Evolutionary conservation across 2,888 invertebrate genomes (phyloP), one percentile per base, ranked within the genome.

Genomic region (Sepiola atlantica): DNA sequence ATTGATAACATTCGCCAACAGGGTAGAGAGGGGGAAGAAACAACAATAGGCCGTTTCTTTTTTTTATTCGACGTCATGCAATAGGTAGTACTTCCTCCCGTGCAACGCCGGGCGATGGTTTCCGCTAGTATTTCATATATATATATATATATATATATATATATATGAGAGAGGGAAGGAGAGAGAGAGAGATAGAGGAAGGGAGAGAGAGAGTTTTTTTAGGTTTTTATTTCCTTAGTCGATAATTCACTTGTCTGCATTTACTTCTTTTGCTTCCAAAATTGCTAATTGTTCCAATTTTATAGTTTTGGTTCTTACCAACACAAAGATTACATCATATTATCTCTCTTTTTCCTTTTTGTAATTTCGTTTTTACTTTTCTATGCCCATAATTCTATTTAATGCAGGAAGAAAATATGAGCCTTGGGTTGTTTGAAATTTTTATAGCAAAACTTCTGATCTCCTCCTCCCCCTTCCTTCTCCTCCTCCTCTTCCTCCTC

Each of bases 131-230:
- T n/a, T n/a, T 12, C 1, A 61, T 24, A 21, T 61, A 24, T 61
- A 61, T 61, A 61, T 61, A 61, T 61, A 61, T 61, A 61, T 61
- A 61, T 61, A 61, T 61, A 61, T 61, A 61, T 61, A 61, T 61
- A 61, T 21, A 61, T 18, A 61, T 61, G n/a, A n/a, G n/a, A n/a
- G n/a, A n/a, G n/a, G n/a, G n/a, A n/a, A n/a, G n/a, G n/a, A n/a
- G n/a, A n/a, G n/a, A n/a, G n/a, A n/a, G n/a, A n/a, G n/a, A n/a
- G n/a, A n/a, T n/a, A n/a, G n/a, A n/a, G n/a, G n/a, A n/a, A n/a
- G n/a, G n/a, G n/a, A n/a, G n/a, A n/a, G n/a, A n/a, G n/a, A n/a
- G n/a, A n/a, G n/a, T n/a, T n/a, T n/a, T n/a, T n/a, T n/a, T n/a
- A n/a, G n/a, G n/a, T n/a, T n/a, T n/a, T n/a, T 45, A 45, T 45